Evolutionary conservation across 2,797 vertebrate genomes (phyloP).

Genomic region (Eospalax fontanierii): DNA sequence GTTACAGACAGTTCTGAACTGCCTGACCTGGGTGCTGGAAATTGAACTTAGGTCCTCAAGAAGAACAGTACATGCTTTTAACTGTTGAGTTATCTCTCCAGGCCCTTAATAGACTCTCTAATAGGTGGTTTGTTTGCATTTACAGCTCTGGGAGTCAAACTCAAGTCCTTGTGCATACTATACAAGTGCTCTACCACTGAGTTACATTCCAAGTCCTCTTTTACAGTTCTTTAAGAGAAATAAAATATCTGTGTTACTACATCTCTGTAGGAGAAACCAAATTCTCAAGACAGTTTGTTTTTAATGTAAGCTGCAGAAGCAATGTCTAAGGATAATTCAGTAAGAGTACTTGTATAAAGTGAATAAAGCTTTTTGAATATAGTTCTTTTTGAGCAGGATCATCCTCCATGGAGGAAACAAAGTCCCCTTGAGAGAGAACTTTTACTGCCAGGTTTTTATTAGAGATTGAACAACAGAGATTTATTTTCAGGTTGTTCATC

Average conservation of each 20-base stretch:
- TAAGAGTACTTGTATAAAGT: neutral
- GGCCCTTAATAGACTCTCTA: neutral
- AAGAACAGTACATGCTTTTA: too few relatives aligned
- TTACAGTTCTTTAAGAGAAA: slow-evolving; percentile 30
- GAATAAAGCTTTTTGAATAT: neutral
- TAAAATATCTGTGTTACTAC: neutral
- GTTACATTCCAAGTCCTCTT: neutral
- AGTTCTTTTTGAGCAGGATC: neutral
- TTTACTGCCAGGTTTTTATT: slow-evolving; percentile 30
- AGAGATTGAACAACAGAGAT: neutral
- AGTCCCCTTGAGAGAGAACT: neutral
- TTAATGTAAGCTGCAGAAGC: slow-evolving; percentile 6
- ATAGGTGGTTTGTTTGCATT: neutral
- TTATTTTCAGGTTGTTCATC: slow-evolving; percentile 20
- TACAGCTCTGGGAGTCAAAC: neutral
- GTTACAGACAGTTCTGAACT: too few relatives aligned
- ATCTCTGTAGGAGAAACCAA: slow-evolving; percentile 1
- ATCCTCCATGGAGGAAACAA: neutral
- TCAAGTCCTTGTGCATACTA: neutral
- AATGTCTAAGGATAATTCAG: slow-evolving; percentile 16
- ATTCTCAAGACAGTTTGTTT: slow-evolving; percentile 39
- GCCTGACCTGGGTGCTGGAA: too few relatives aligned
- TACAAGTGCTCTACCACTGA: neutral
- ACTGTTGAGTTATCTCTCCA: too few relatives aligned
- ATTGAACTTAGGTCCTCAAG: too few relatives aligned